phyloP scores from a whole-genome alignment of 2,888 invertebrate species.

The Cacoxenus indagator region DNA sequence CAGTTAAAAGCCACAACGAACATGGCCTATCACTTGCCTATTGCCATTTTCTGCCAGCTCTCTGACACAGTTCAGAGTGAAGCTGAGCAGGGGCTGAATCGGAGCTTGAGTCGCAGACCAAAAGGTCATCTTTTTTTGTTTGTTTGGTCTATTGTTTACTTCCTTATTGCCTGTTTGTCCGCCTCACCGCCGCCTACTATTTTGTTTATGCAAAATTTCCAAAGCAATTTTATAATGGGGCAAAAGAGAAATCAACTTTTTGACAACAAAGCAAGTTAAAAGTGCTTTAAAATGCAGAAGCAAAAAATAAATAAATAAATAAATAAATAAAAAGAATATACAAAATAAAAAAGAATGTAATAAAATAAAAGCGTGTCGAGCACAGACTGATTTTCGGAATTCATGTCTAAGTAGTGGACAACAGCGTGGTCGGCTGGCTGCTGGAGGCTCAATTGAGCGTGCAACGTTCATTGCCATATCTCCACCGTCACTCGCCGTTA shows the following conservation, averaged over 20 bases:
- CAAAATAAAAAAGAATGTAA: not conserved
- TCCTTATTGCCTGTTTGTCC: not conserved
- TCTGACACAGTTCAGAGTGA: not conserved
- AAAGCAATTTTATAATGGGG: slow-evolving; percentile 62
- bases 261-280: slow-evolving; percentile 40
- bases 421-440: too few relatives aligned
- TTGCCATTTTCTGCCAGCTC: not conserved
- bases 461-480: slow-evolving; percentile 7
- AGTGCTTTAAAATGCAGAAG: slow-evolving; percentile 62
- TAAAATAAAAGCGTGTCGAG: slow-evolving; percentile 4
- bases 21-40: not conserved
- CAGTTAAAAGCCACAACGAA: not conserved
- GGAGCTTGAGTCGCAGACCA: not conserved
- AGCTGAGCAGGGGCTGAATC: not conserved
- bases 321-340: not conserved
- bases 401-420: not conserved
- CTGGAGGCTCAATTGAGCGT: not conserved
- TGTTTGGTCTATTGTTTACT: slow-evolving; percentile 39
- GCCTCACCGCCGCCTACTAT: slow-evolving; percentile 21
- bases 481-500: too few relatives aligned
- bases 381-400: slow-evolving; percentile 26
- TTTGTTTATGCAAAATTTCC: slow-evolving; percentile 61
- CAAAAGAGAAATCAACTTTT: slow-evolving; percentile 63
- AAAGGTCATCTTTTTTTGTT: slow-evolving; percentile 58
- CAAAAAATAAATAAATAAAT: slow-evolving; percentile 16